Base-by-base conservation (phyloP, 2,888 invertebrate genomes). In the Cynaeus angustus region DNA sequence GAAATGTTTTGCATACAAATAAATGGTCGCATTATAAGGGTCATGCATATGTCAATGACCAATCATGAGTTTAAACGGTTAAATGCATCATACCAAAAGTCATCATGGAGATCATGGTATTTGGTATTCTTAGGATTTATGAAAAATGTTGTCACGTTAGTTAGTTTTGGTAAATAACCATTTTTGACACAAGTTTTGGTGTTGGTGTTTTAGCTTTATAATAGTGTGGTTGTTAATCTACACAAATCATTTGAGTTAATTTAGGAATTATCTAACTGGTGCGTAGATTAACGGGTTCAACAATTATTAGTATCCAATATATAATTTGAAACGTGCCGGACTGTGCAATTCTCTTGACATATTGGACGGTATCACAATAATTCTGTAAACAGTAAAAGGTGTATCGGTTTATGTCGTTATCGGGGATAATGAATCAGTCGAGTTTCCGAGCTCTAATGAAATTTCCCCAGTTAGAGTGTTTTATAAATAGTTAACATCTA, bases 401-500 rank as follows among this genome's bases (percentile, higher is more conserved):
- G 30, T 58, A 37, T 58, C 45, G 28, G 46, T 59, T 45, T 46
- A 37, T 61, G 30, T 61, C 1, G 50, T 48, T 46, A 33, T 59
- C 7, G 46, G 38, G 38, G 38, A 55, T 59, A 46, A 59, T 46
- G 59, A 59, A 59, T 59, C 58, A 38, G 58, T 58, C 28, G 46
- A 46, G 52, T 48, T 58, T 50, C 14, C 21, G 41, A 7, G 1
- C 50, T n/a, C 26, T 52, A 66, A 37, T 55, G n/a, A 65, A 53
- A 45, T 65, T 65, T 55, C 12, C 41, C 30, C 12, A 33, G 53
- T 56, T 66, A 14, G 37, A 48, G 33, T 61, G 46, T 13, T 46
- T 61, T 66, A 46, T 48, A 66, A 66, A 56, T 66, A 38, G 56
- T 37, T 30, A 66, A 33, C 66, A 64, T 64, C 30, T 43, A 64